Base-by-base conservation (phyloP, 2,888 invertebrate species). In the Acronicta leporina region DNA sequence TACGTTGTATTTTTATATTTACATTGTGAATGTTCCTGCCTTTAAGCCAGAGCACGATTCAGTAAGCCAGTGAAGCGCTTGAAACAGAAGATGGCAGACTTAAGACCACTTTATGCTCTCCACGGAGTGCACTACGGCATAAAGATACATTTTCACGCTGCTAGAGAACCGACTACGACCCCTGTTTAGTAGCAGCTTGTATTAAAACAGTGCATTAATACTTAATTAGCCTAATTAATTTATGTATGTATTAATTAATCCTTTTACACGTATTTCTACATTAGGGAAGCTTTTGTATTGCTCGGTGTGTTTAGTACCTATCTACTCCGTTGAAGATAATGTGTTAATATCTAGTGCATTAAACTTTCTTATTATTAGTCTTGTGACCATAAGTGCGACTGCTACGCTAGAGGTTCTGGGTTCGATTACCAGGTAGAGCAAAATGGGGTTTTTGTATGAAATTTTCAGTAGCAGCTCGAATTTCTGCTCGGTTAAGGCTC, bases 51-150 rank as follows among this genome's bases (percentile, higher is more conserved):
- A 72, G 68, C 68, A 75, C 79, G 70, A 74, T 79, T 77, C 71
- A 80, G 80, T 83, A 81, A 83, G 83, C 80, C 73, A 80, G 79
- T 79, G 77, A 80, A 78, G 77, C 80, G 74, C 80, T 78, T 74
- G 81, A 75, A 79, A 83, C 83, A 82, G 75, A 83, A 82, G 85
- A 83, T 78, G 85, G 80, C 75, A 75, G 81, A 65, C 75, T 80
- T 86, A 86, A 87, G 81, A 81, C 83, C 84, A 86, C 85, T 88
- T 87, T 87, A 85, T 82, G 80, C 77, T 73, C 79, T 68, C 81
- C 79, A 72, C 75, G 77, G 84, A 88, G 88, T 88, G 88, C 88
- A 87, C 82, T 85, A 74, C 63, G 75, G 81, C 85, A 85, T 88
- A 85, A 86, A 87, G 78, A 82, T 81, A 83, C 80, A 81, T 81